Conservation (phyloP, 2,888 invertebrate genomes). For the Nomada flava region DNA sequence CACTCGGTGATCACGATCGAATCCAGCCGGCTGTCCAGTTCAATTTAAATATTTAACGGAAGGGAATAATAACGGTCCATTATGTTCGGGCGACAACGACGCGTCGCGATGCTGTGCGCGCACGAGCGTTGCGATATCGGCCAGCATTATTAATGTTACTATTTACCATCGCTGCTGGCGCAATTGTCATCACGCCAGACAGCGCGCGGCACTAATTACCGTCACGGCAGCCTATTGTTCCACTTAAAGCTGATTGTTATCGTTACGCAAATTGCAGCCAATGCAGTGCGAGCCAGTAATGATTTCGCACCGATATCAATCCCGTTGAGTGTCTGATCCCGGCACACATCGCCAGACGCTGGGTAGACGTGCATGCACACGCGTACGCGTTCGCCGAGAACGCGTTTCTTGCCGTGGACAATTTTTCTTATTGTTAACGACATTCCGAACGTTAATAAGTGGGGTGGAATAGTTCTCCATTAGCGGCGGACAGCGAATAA, state of each 20-base stretch:
- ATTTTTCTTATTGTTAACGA: conserved; percentile 63
- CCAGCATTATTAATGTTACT: conserved; percentile 71
- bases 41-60: conserved; percentile 64
- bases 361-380: background rate
- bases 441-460: conserved; percentile 62
- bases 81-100: conserved; percentile 31
- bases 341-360: conserved; percentile 14
- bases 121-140: conserved; percentile 52
- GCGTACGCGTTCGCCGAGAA: background rate
- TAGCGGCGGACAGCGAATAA: conserved; percentile 35
- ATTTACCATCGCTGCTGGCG: conserved; percentile 69
- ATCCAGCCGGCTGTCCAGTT: conserved; percentile 36
- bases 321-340: conserved; percentile 34
- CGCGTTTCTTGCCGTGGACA: conserved; percentile 30
- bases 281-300: conserved; percentile 68
- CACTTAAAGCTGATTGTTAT: conserved; percentile 74
- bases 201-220: conserved; percentile 73
- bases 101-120: conserved; percentile 15
- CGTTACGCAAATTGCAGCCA: conserved; percentile 74
- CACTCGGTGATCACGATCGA: conserved; percentile 43
- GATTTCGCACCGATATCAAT: conserved; percentile 74
- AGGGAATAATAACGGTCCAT: conserved; percentile 61
- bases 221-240: conserved; percentile 74
- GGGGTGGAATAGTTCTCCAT: conserved; percentile 52
- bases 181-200: conserved; percentile 74